These are phyloP conservation scores for Catharus fuscescens DNA, from an alignment of 2,113 vertebrate species.

Conservation along the genomic window DNA sequence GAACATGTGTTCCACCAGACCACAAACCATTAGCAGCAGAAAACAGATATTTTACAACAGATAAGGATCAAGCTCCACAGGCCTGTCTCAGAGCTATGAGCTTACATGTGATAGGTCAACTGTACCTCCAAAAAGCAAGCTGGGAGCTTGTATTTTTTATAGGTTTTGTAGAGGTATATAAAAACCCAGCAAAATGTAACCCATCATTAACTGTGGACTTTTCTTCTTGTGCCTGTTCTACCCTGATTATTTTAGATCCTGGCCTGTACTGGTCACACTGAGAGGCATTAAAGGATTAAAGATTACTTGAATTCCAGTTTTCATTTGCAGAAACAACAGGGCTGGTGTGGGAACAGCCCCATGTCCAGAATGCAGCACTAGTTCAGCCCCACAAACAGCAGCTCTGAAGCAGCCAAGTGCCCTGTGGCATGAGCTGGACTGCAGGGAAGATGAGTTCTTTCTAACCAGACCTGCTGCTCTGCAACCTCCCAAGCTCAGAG, in stretches of 20 bases:
- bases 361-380: not conserved
- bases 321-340: not conserved
- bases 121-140: not conserved
- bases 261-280: not conserved
- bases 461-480: not conserved
- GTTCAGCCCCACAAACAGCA: not conserved
- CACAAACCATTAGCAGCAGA: not conserved
- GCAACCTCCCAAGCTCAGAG: not conserved
- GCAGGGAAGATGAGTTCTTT: not conserved
- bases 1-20: not conserved
- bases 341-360: accelerated
- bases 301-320: not conserved
- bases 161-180: not conserved
- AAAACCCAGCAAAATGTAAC: not conserved
- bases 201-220: not conserved
- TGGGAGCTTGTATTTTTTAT: not conserved
- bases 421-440: not conserved
- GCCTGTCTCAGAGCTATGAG: not conserved
- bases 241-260: not conserved
- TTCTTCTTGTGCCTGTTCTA: not conserved
- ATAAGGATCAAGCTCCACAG: not conserved
- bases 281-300: not conserved
- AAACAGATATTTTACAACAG: not conserved
- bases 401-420: not conserved
- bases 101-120: not conserved